Percentiles rank a stretch among this genome's conserved stretches.
Evolutionary conservation across 2,113 vertebrate species (phyloP).

Genomic region (Pipra filicauda): DNA sequence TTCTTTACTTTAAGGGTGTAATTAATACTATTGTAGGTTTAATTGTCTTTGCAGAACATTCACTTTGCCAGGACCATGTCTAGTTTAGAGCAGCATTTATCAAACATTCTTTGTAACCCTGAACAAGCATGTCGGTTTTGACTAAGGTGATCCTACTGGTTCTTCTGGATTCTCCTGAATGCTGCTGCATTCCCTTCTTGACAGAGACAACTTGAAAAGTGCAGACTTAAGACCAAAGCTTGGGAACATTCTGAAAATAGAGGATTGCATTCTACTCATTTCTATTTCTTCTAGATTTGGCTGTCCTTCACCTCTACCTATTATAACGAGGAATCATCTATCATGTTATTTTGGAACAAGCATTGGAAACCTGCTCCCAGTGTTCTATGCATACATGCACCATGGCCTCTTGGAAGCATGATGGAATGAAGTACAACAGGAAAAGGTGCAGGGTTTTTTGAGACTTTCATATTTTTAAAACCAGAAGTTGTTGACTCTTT

Average conservation of each 20-base stretch:
- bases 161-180: constrained; percentile 31
- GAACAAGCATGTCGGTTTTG: accelerated
- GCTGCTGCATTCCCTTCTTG: background rate
- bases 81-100: background rate
- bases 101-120: background rate
- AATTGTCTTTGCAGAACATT: background rate
- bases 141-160: background rate
- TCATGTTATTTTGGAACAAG: background rate
- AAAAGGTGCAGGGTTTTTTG: background rate
- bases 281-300: background rate
- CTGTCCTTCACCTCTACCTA: background rate
- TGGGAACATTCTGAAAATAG: background rate
- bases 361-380: background rate
- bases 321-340: background rate
- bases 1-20: background rate
- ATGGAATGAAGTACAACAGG: background rate
- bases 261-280: background rate
- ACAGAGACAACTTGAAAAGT: background rate
- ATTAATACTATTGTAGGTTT: background rate
- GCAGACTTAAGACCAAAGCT: background rate
- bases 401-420: background rate
- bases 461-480: background rate
- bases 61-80: background rate
- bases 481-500: background rate
- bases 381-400: background rate